Conservation (phyloP, 2,113 vertebrate species). For the Lamprologus lemairii region DNA sequence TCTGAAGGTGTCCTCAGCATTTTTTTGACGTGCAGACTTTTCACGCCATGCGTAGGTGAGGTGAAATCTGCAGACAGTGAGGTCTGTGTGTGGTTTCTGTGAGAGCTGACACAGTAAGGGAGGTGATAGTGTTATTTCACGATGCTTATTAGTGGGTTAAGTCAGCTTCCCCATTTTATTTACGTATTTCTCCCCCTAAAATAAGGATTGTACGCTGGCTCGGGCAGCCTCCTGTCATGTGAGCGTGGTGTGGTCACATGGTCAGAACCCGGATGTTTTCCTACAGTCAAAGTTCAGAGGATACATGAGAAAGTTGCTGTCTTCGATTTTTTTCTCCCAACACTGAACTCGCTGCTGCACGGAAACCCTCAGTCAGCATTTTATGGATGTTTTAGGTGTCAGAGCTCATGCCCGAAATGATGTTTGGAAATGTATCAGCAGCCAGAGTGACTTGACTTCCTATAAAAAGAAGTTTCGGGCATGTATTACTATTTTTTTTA, state of each 20-base stretch:
- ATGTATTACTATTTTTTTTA: background rate
- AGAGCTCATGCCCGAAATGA: background rate
- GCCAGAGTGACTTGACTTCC: background rate
- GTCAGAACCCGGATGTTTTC: slow-evolving; percentile 61
- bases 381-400: background rate
- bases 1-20: background rate
- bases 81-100: background rate
- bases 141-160: background rate
- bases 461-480: background rate
- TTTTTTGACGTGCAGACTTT: background rate
- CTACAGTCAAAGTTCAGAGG: slow-evolving; percentile 55
- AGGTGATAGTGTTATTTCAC: background rate
- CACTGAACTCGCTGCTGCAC: background rate
- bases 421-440: background rate
- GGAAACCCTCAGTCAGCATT: slow-evolving; percentile 45
- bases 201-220: background rate
- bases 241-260: slow-evolving; percentile 55
- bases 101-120: background rate
- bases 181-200: background rate
- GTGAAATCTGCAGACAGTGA: background rate
- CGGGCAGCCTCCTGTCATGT: slow-evolving; percentile 51
- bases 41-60: background rate
- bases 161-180: background rate
- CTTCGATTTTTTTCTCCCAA: background rate
- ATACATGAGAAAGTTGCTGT: slow-evolving; percentile 47